Conservation (phyloP, 2,797 vertebrate species). For the Lithobates pipiens region DNA sequence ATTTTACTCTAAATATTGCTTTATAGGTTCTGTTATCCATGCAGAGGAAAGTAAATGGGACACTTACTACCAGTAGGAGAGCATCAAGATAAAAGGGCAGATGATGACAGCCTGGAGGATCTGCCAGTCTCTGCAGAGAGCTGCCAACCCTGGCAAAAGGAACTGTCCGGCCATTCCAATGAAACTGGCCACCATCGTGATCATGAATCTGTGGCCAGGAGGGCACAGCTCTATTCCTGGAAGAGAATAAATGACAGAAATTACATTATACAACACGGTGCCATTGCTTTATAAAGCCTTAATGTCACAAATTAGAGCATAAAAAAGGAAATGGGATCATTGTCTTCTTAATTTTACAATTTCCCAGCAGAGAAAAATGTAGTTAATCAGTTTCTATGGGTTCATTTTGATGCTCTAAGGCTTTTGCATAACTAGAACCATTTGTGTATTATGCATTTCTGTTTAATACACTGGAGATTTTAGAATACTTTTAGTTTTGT, state of each 20-base stretch:
- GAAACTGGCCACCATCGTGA: slow-evolving; percentile 97
- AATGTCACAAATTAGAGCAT: background rate
- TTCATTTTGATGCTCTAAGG: too few relatives aligned
- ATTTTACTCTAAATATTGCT: background rate
- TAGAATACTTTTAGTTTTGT: too few relatives aligned
- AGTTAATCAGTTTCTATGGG: background rate
- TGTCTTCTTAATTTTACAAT: background rate
- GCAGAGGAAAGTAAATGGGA: background rate
- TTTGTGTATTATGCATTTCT: too few relatives aligned
- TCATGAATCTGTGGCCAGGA: slow-evolving; percentile 91
- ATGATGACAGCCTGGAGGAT: slow-evolving; percentile 94
- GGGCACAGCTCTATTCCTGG: slow-evolving; percentile 95
- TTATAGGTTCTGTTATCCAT: background rate
- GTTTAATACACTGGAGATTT: too few relatives aligned
- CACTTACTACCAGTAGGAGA: slow-evolving; percentile 93
- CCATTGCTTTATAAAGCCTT: background rate
- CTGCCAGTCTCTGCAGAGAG: slow-evolving; percentile 94
- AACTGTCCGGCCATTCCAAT: slow-evolving; percentile 93
- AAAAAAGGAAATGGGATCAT: background rate
- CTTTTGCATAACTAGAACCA: too few relatives aligned
- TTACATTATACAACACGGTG: background rate
- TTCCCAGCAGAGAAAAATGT: background rate
- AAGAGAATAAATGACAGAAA: slow-evolving; percentile 62
- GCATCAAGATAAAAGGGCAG: slow-evolving; percentile 94
- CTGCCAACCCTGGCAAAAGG: slow-evolving; percentile 94